Base-by-base conservation (phyloP, 2,888 invertebrate species). In the Hydraecia micacea region DNA sequence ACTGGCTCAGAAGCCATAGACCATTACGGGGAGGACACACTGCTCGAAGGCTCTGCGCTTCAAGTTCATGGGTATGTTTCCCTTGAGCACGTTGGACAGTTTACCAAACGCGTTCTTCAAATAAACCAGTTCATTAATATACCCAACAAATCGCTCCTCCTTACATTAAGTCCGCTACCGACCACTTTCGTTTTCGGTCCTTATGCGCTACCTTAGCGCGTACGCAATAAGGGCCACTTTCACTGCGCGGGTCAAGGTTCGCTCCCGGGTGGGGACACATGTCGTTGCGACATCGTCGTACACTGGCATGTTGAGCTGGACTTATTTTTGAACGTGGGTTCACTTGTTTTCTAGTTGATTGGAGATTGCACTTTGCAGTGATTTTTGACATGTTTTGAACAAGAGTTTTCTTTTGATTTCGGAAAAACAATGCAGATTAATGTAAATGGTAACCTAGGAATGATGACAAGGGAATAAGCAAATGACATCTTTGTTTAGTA, bases 181-280 rank as follows among this genome's bases (percentile, higher is more conserved):
- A 58, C n/a, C 63, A 84, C 87, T 88, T 88, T 88, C 87, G 67
- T 75, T 88, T 79, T 85, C 80, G 13, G 28, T 83, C 79, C 85
- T 86, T 79, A 83, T 75, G 66, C 63, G 66, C 72, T 66, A 73
- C 77, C 77, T 77, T 84, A 80, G 55, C 60, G 36, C 25, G 68
- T 69, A 74, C 71, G 82, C 75, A 83, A 82, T 88, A 88, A 88
- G 88, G 88, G 89, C 87, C 86, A 88, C 88, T 88, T 88, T 88
- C 88, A 81, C 88, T 85, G 63, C 39, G 42, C 86, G 72, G 89
- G 88, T 88, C 89, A 88, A 88, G 88, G 88, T 88, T 83, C 42
- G 70, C 28, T 75, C 63, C 76, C 28, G 42, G 58, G 86, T 75
- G 82, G 84, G 84, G 87, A 68, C 76, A 74, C 78, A 69, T 79